Evolutionary conservation across 2,797 vertebrate species (phyloP).

Genomic region (Lacerta bilineata): DNA sequence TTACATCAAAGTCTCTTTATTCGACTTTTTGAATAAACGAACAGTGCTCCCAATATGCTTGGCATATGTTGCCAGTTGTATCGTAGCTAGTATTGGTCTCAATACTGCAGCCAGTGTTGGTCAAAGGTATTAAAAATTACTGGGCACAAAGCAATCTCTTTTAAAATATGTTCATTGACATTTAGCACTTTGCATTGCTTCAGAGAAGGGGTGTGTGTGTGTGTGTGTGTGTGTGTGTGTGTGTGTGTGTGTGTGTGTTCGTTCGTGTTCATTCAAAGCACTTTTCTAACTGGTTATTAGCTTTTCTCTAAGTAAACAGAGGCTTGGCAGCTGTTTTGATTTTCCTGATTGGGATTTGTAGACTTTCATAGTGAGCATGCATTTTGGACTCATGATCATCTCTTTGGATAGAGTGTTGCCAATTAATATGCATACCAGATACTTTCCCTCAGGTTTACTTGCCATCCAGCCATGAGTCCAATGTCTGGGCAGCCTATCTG

Average conservation of each 20-base stretch:
- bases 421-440: background rate
- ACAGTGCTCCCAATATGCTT: background rate
- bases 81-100: background rate
- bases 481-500: background rate
- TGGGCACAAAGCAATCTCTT: too few species aligned
- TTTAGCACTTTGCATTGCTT: background rate
- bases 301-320: background rate
- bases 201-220: background rate
- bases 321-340: constrained; percentile 12
- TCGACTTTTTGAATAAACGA: background rate
- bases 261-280: background rate
- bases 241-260: too few species aligned
- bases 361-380: rapidly evolving
- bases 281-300: background rate
- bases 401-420: background rate
- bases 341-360: constrained; percentile 9
- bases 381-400: rapidly evolving
- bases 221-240: too few species aligned
- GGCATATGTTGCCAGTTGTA: background rate
- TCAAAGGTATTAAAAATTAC: background rate
- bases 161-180: background rate
- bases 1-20: constrained; percentile 2
- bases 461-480: background rate
- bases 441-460: background rate
- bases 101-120: background rate